phyloP scores from a whole-genome alignment of 2,113 vertebrate species.

The Campylomormyrus tamandua region DNA sequence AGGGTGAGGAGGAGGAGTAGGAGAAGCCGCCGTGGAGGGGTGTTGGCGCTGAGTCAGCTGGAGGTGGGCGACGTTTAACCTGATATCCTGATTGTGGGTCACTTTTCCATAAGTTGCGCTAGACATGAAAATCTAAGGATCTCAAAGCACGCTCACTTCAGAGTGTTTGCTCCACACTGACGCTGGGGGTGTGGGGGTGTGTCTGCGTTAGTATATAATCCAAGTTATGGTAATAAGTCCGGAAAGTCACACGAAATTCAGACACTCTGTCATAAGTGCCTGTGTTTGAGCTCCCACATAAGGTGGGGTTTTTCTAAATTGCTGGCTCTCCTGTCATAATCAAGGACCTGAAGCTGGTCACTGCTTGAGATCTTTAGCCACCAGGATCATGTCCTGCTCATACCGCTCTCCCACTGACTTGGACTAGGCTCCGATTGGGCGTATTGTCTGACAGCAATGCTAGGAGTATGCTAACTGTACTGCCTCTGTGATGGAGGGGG shows the following conservation, averaged over 20 bases:
- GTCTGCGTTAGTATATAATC: not conserved
- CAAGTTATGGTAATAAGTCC: not conserved
- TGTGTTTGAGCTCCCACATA: not conserved
- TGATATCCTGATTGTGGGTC: not conserved
- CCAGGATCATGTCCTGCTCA: not conserved
- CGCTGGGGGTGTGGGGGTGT: no score
- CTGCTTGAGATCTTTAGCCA: not conserved
- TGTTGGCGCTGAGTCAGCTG: not conserved
- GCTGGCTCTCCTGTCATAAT: not conserved
- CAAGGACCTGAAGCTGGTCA: not conserved
- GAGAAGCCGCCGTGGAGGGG: not conserved
- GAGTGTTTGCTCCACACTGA: not conserved
- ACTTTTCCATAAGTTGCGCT: not conserved
- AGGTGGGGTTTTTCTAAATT: not conserved
- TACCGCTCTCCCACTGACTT: not conserved
- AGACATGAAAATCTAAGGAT: not conserved
- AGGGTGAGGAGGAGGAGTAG: not conserved
- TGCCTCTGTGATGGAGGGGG: not conserved
- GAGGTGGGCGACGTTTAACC: not conserved
- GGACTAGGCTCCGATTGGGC: not conserved
- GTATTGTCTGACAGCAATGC: not conserved
- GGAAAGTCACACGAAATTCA: not conserved
- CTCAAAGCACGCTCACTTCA: not conserved
- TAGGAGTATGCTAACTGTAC: not conserved
- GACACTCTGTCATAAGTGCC: not conserved